Conservation (phyloP, 2,797 vertebrate genomes). For the Chelmon rostratus region DNA sequence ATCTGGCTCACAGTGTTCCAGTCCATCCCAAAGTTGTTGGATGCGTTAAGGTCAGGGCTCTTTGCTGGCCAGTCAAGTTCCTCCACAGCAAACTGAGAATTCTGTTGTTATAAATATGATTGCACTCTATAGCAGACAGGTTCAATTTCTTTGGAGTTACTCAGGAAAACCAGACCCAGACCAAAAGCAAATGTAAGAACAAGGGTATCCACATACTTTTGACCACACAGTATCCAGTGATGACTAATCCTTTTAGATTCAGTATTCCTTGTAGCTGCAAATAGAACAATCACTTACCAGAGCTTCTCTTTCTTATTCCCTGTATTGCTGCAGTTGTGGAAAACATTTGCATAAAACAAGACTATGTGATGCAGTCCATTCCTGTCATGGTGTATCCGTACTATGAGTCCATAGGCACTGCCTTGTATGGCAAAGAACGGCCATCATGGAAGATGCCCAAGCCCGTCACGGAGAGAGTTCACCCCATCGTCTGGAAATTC, state of each 20-base stretch:
- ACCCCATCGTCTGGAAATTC: constrained; percentile 82
- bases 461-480: constrained; percentile 80
- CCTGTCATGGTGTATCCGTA: constrained; percentile 87
- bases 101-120: not conserved
- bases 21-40: not conserved
- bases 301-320: not conserved
- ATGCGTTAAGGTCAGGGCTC: not conserved
- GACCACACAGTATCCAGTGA: too few species aligned
- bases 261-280: not conserved
- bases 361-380: constrained; percentile 75
- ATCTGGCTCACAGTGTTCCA: not conserved
- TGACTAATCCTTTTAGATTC: not conserved
- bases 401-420: constrained; percentile 79
- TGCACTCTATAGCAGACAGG: not conserved
- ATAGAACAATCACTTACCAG: not conserved
- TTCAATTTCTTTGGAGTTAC: not conserved
- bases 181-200: not conserved
- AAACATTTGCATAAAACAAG: constrained; percentile 75
- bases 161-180: not conserved
- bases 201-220: too few species aligned
- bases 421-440: constrained; percentile 87
- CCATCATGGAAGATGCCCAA: constrained; percentile 86
- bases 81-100: too few species aligned
- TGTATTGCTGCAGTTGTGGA: constrained; percentile 78
- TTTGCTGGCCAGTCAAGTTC: not conserved